phyloP scores from a whole-genome alignment of 2,797 vertebrate genomes.

The Labroides dimidiatus region DNA sequence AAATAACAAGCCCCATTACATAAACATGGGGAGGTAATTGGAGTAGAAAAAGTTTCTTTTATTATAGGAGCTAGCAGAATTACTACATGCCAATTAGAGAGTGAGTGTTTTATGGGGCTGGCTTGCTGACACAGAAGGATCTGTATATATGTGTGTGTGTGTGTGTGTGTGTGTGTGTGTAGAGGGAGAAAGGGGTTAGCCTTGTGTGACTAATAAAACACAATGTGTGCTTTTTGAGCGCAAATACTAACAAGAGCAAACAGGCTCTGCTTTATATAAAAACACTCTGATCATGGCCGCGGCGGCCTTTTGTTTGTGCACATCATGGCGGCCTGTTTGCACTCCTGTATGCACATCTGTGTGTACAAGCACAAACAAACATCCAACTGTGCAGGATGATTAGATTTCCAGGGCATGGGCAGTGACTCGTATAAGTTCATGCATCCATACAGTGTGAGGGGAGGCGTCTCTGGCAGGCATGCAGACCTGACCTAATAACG shows the following conservation, averaged over 20 bases:
- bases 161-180: slow-evolving; percentile 25
- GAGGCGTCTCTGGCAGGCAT: slow-evolving; percentile 17
- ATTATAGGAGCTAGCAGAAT: slow-evolving; percentile 63
- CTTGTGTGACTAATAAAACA: slow-evolving; percentile 71
- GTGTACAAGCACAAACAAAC: slow-evolving; percentile 73
- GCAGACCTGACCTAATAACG: slow-evolving; percentile 46
- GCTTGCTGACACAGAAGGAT: slow-evolving; percentile 54
- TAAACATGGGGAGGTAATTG: slow-evolving; percentile 68
- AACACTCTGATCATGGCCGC: slow-evolving; percentile 24
- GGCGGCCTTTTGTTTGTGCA: slow-evolving; percentile 63
- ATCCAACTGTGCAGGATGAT: slow-evolving; percentile 75
- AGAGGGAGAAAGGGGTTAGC: slow-evolving; percentile 44
- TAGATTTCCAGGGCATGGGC: slow-evolving; percentile 77
- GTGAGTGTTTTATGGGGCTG: slow-evolving; percentile 69
- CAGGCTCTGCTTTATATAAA: slow-evolving; percentile 29
- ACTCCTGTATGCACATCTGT: slow-evolving; percentile 79
- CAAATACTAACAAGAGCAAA: slow-evolving; percentile 61
- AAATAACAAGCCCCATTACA: slow-evolving; percentile 74
- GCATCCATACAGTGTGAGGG: slow-evolving; percentile 39
- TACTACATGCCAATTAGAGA: slow-evolving; percentile 71
- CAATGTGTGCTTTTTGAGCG: slow-evolving; percentile 52
- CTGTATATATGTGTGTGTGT: slow-evolving; percentile 44
- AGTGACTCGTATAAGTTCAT: slow-evolving; percentile 54
- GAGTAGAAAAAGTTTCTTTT: slow-evolving; percentile 60
- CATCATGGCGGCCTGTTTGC: slow-evolving; percentile 61